Evolutionary conservation across 2,888 invertebrate species (phyloP), one percentile per base, ranked within the genome.

Genomic region (Apodemia zela): DNA sequence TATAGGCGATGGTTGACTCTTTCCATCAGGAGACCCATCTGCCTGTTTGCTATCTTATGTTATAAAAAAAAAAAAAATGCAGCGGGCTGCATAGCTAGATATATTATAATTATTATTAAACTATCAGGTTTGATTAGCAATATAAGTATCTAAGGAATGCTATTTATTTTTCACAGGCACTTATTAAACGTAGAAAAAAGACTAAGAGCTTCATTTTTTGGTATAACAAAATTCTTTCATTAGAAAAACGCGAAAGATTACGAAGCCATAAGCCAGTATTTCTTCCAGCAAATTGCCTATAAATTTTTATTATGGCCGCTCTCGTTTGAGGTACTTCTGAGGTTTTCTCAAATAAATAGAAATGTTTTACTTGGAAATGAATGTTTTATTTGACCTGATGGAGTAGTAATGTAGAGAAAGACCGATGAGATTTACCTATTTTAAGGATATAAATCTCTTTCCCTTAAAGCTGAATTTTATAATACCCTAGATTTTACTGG

Each of bases 231-330:
- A 76, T 80, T 78, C 80, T 83, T 86, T 88, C 86, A 89, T 89
- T 89, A 88, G 80, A 76, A 79, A 84, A 85, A 86, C 82, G 82
- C 78, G 86, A 85, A 84, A 79, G 79, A 76, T 75, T 72, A 75
- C 76, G 75, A 69, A 75, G 75, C 73, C 79, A 80, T 79, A 73
- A 75, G 78, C 82, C 80, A 71, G 83, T 87, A 86, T 85, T 84
- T 88, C 81, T 85, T 72, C 21, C 76, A 76, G 75, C 78, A 87
- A 89, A 89, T 89, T 88, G 88, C 83, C 89, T 83, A 89, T 89
- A 89, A 89, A 87, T 89, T 89, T 86, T 82, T 89, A 88, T 89
- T 89, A 89, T 87, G 78, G 85, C 86, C 85, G 79, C 82, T 86
- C 82, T 83, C 81, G 79, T 86, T 88, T 82, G 85, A 86, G 84